phyloP scores from a whole-genome alignment of 2,888 invertebrate species.

The Gnatocerus cornutus region DNA sequence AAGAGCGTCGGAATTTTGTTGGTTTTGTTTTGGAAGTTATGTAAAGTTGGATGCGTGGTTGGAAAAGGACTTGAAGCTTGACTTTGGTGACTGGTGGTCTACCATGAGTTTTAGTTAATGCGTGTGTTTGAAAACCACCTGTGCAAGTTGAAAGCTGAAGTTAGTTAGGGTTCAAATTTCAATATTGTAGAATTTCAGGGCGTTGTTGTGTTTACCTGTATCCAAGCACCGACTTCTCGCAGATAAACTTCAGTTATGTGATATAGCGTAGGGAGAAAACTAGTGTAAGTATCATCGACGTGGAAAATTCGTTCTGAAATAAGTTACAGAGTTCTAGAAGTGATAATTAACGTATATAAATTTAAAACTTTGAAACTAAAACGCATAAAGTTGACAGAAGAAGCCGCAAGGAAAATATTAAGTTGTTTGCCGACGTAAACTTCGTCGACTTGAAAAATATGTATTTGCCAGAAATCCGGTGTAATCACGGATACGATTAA shows the following conservation, averaged over 20 bases:
- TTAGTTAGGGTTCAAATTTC: constrained; percentile 35
- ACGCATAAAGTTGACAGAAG: constrained; percentile 52
- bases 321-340: constrained; percentile 49
- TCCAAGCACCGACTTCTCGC: constrained; percentile 18
- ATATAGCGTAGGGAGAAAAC: constrained; percentile 38
- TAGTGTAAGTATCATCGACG: constrained; percentile 48
- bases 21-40: constrained; percentile 2
- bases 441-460: constrained; percentile 49
- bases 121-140: constrained; percentile 38
- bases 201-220: constrained; percentile 42
- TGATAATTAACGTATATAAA: constrained; percentile 52
- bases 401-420: constrained; percentile 52
- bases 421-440: constrained; percentile 51
- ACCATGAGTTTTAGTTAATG: constrained; percentile 28
- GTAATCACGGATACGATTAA: constrained; percentile 42
- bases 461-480: constrained; percentile 37
- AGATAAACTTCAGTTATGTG: constrained; percentile 35
- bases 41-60: background rate
- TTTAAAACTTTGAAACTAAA: constrained; percentile 52
- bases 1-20: background rate
- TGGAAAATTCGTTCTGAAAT: constrained; percentile 49
- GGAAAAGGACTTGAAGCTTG: constrained; percentile 18
- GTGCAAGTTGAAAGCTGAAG: constrained; percentile 33
- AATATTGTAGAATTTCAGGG: constrained; percentile 28
- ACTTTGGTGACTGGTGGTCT: constrained; percentile 30